These are phyloP conservation scores for Sepioteuthis lessoniana DNA, from an alignment of 2,888 invertebrate genomes.

Conservation along the genomic window DNA sequence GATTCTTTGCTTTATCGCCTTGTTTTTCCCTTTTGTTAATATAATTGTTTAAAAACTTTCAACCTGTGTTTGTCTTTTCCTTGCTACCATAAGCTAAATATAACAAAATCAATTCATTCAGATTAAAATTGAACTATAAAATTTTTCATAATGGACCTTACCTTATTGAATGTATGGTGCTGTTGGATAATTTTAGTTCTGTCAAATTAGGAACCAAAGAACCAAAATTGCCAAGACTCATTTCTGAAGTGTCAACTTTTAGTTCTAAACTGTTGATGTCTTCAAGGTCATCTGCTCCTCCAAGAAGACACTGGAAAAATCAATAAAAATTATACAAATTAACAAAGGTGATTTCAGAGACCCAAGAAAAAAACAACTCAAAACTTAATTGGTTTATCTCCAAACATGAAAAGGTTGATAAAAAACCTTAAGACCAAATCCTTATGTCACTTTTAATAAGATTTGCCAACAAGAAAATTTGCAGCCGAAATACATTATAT, in stretches of 20 bases:
- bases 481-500: too few relatives aligned
- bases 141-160: slow-evolving; percentile 53
- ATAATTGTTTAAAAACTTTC: too few relatives aligned
- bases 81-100: too few relatives aligned
- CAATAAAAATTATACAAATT: not conserved
- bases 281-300: slow-evolving; percentile 73
- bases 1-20: too few relatives aligned
- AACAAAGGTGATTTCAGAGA: not conserved
- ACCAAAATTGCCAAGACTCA: slow-evolving; percentile 75
- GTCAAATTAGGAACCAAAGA: slow-evolving; percentile 71
- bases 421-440: too few relatives aligned
- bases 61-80: too few relatives aligned
- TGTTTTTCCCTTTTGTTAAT: too few relatives aligned
- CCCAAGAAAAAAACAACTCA: not conserved
- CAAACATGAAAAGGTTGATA: too few relatives aligned
- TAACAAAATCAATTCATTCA: too few relatives aligned
- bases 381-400: not conserved
- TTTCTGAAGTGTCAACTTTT: slow-evolving; percentile 74
- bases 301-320: slow-evolving; percentile 69
- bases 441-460: too few relatives aligned
- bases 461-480: too few relatives aligned
- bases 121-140: not conserved
- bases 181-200: slow-evolving; percentile 74
- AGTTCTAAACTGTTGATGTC: slow-evolving; percentile 72
- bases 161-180: slow-evolving; percentile 72